Evolutionary conservation across 2,888 invertebrate genomes (phyloP), one percentile per base, ranked within the genome.

Genomic region (Lydus trimaculatus): DNA sequence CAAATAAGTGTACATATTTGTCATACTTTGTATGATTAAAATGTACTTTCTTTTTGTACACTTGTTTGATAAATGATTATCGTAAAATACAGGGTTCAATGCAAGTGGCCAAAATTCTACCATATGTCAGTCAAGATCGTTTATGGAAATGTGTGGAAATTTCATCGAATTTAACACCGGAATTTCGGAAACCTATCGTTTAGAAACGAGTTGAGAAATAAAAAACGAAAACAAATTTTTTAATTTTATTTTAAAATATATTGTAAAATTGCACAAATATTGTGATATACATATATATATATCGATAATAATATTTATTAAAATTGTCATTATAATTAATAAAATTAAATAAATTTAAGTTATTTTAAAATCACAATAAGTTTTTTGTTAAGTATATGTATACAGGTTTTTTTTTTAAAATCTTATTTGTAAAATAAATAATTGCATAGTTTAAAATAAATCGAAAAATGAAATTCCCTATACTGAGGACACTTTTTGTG

Each of bases 71-170:
- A n/a, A n/a, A n/a, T n/a, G 33, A 20, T 61, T 31, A 15, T 31
- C 31, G 64, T 62, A 11, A 61, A n/a, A 17, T 28, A n/a, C n/a
- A 86, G 86, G 86, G 86, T 48, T 85, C 86, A 8, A 85, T 86
- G 79, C 85, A 86, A 77, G 85, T 85, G 48, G 85, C 85, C 0
- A 85, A 85, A 77, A 79, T 86, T 65, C 79, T 85, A 15, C 85
- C 86, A 0, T 84, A 84, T 69, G 79, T 82, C n/a, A 79, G 77
- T 23, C 81, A 82, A 52, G 78, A 82, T 58, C 78, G 85, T 63
- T 75, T 85, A 64, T 85, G 85, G 85, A 79, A 81, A 39, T 85
- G 85, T 74, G 66, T 82, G 73, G 81, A 84, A 66, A 85, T 85
- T 62, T 76, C 82, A 8, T 78, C 81, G 31, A 81, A 82, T 73